Evolutionary conservation across 2,888 invertebrate genomes (phyloP).

Genomic region (Thereva nobilitata): DNA sequence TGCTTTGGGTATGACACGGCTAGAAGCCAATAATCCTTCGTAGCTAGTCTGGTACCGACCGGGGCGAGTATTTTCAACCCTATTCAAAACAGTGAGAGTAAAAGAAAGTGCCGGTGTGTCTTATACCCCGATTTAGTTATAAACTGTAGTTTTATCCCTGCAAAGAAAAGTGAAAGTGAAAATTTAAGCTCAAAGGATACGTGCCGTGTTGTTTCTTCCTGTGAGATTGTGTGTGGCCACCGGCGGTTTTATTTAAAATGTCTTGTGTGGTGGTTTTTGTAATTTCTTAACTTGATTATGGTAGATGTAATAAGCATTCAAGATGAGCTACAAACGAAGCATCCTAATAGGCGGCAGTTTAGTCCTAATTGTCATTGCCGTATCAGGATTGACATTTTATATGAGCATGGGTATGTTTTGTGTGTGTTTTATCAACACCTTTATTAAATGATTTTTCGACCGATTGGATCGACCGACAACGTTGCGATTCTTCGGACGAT

Average conservation of each 20-base stretch:
- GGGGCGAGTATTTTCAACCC: too few species aligned
- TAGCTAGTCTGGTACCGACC: too few species aligned
- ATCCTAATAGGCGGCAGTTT: slow-evolving; percentile 54
- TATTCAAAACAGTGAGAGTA: too few species aligned
- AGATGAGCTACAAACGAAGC: slow-evolving; percentile 47
- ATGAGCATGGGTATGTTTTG: slow-evolving; percentile 54
- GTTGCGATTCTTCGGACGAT: too few species aligned
- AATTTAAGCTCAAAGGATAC: background rate
- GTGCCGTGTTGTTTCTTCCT: background rate
- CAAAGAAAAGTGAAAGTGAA: background rate
- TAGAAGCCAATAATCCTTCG: background rate
- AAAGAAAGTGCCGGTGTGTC: too few species aligned
- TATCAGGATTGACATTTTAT: slow-evolving; percentile 54
- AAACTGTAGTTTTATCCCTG: background rate
- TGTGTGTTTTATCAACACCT: background rate
- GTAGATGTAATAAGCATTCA: slow-evolving; percentile 9
- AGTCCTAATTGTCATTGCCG: slow-evolving; percentile 50
- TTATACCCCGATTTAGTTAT: background rate
- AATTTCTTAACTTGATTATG: background rate
- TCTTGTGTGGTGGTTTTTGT: too few species aligned
- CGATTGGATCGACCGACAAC: too few species aligned
- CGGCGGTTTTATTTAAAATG: too few species aligned
- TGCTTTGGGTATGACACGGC: slow-evolving; percentile 43
- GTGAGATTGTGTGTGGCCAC: too few species aligned
- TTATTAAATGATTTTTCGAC: too few species aligned